Conservation (phyloP, 2,113 vertebrate genomes). For the Sylvietta virens region DNA sequence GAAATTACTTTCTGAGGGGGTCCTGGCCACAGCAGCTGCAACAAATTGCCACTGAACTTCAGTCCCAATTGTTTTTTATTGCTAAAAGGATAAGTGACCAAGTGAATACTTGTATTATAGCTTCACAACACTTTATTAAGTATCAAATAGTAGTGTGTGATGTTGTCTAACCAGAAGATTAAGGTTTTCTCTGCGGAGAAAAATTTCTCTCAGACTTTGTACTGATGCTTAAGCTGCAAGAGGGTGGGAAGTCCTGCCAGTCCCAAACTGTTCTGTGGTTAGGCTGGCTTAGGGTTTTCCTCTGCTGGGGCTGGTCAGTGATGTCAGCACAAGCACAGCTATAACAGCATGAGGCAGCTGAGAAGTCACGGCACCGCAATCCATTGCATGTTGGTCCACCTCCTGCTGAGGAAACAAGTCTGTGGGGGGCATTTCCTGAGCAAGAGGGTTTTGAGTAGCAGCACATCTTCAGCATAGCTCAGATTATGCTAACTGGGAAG, state of each 20-base stretch:
- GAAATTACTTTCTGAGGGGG: conserved; percentile 52
- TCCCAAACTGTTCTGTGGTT: neutral
- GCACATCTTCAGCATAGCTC: neutral
- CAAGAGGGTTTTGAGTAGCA: neutral
- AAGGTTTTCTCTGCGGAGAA: conserved; percentile 36
- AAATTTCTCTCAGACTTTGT: neutral
- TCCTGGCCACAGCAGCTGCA: conserved; percentile 62
- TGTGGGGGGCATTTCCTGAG: neutral
- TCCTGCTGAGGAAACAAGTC: neutral
- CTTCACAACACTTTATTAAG: neutral
- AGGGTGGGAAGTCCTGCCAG: neutral
- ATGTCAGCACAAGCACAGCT: neutral
- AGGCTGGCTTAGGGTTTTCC: neutral
- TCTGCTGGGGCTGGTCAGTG: neutral
- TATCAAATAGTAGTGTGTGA: neutral
- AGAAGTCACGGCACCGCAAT: neutral
- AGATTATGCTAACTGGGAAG: neutral
- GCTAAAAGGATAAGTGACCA: conserved; percentile 51
- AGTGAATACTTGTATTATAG: conserved; percentile 1
- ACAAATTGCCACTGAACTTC: conserved; percentile 47
- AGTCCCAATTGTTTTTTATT: conserved; percentile 32
- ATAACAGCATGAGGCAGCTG: neutral
- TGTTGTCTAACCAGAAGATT: conserved; percentile 43
- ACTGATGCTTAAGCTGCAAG: neutral
- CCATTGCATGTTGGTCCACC: neutral